Evolutionary conservation across 2,113 vertebrate genomes (phyloP).

Genomic region (Hyperopisus bebe): DNA sequence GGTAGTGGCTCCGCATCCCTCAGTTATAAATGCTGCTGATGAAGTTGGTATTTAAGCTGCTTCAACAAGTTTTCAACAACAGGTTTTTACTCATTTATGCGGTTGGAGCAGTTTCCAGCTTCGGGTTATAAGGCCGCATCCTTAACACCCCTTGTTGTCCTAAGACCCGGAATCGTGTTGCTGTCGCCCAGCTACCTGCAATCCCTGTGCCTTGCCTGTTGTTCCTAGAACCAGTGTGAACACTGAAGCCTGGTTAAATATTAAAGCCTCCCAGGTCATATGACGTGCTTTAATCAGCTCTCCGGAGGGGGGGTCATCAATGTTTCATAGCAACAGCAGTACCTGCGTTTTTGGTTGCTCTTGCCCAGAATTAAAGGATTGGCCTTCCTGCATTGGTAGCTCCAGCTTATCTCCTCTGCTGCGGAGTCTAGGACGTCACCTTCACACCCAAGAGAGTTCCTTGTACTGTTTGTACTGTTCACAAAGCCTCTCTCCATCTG

Average conservation of each 20-base stretch:
- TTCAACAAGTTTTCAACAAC: not conserved
- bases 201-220: not conserved
- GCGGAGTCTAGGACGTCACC: not conserved
- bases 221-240: not conserved
- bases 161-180: not conserved
- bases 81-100: not conserved
- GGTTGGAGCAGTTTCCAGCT: not conserved
- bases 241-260: slow-evolving; percentile 22
- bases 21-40: not conserved
- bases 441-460: not conserved
- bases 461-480: not conserved
- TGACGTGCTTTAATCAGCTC: slow-evolving; percentile 24
- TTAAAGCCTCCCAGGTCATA: slow-evolving; percentile 20
- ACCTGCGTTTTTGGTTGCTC: not conserved
- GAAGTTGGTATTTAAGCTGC: not conserved
- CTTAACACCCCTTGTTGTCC: not conserved
- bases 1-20: not conserved
- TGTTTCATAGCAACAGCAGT: slow-evolving; percentile 13
- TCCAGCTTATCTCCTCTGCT: not conserved
- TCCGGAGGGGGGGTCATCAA: slow-evolving; percentile 14
- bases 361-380: not conserved
- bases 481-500: not conserved
- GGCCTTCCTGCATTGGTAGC: not conserved
- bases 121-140: not conserved
- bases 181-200: not conserved